Evolutionary conservation across 2,113 vertebrate genomes (phyloP), one percentile per base, ranked within the genome.

Genomic region (Sylvicapra grimmia): DNA sequence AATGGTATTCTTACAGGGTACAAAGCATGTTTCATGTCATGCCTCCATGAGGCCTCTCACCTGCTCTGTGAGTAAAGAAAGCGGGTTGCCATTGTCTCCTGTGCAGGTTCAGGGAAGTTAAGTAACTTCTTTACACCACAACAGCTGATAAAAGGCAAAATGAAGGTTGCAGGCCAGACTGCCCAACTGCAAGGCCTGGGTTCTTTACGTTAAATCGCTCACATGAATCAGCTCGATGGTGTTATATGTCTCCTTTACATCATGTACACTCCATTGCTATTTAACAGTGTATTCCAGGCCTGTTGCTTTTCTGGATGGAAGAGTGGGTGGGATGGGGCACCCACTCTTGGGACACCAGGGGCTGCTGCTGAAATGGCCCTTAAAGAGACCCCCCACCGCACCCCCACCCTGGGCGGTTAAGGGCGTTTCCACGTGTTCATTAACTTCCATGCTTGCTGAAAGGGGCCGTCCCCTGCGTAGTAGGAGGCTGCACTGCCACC

Each of bases 401-500:
- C 19, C 27, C 5, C 10, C 18, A 23, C 11, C 56, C 49, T 21
- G 2, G 40, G 59, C 79, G 7, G 7, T 19, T 9, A 51, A 89
- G 83, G 23, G 49, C 49, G 0, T 51, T 86, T 88, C 36, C 82
- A 0, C 49, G 49, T 63, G 40, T 63, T 82, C 80, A 33, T 87
- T 88, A 65, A 33, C 8, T 53, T 53, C 8, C 14, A 10, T 1
- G 40, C 53, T 79, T 90, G 84, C 68, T 93, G 80, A 77, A 84
- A 77, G 72, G 87, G 15, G 23, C 49, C 21, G 1, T 25, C 19
- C 75, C n/a, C 27, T 18, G 12, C 3, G 54, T 23, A 36, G 16
- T 0, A 0, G 5, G 4, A 25, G 56, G 53, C 59, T 0, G 0
- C 23, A 0, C 1, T 10, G 54, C 63, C 23, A 6, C 11, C 16